A percentile compares a stretch with the other conserved stretches of the same genome.
Conservation (phyloP, 2,113 vertebrate species). For the Coreoperca whiteheadi region DNA sequence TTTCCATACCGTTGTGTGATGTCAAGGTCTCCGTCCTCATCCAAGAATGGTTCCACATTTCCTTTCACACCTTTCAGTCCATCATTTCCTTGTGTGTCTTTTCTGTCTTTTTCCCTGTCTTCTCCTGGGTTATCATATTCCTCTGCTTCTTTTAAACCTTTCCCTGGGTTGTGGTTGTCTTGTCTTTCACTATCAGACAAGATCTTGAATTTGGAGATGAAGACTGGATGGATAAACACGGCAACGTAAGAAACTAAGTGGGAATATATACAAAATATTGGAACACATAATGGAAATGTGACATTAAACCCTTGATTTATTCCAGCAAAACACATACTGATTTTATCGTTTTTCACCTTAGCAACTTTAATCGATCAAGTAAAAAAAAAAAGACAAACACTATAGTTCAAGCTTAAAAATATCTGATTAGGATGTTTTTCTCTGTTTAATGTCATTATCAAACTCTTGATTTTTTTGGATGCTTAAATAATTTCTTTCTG, state of each 20-base stretch:
- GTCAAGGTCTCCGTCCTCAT: conserved; percentile 93
- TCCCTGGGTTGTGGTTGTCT: neutral
- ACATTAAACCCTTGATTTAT: neutral
- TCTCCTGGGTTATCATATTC: neutral
- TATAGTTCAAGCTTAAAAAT: neutral
- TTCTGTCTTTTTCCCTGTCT: neutral
- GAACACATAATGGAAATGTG: neutral
- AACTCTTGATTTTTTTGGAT: neutral
- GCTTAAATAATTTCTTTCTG: neutral
- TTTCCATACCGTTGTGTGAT: conserved; percentile 82
- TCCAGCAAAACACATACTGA: neutral
- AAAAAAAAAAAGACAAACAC: neutral
- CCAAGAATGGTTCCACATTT: conserved; percentile 72
- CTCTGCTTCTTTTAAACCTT: neutral
- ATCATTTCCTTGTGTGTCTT: neutral
- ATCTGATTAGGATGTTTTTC: neutral
- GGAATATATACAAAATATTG: neutral
- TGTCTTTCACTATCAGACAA: conserved; percentile 74
- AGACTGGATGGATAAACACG: conserved; percentile 83
- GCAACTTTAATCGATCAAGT: neutral
- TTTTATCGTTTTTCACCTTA: too few relatives aligned
- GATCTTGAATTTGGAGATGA: conserved; percentile 89
- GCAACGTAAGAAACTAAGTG: neutral
- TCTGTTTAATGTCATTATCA: neutral
- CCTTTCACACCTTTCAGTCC: conserved; percentile 16